These are phyloP conservation scores for Carlito syrichta DNA, from an alignment of 2,113 vertebrate genomes.

Conservation along the genomic window DNA sequence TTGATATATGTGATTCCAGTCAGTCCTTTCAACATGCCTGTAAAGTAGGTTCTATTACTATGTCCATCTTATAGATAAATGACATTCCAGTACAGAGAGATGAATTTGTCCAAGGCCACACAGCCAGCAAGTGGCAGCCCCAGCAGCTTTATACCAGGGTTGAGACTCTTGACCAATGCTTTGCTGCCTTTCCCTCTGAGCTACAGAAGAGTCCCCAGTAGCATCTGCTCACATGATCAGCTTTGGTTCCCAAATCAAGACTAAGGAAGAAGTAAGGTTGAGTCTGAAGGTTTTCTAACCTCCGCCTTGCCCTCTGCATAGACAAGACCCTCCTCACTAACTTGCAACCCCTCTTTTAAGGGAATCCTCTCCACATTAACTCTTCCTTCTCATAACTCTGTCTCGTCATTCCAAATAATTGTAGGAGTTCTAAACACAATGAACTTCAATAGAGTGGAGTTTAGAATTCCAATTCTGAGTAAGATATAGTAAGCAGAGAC, in stretches of 20 bases:
- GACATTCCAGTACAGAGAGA: too few species aligned
- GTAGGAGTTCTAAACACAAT: neutral
- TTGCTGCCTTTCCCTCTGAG: too few species aligned
- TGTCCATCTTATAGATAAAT: too few species aligned
- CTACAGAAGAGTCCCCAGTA: too few species aligned
- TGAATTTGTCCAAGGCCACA: too few species aligned
- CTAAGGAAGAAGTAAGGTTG: neutral
- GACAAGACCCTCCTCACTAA: neutral
- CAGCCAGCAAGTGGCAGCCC: too few species aligned
- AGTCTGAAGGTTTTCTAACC: neutral
- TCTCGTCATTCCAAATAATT: neutral
- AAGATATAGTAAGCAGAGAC: neutral
- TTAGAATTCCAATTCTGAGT: neutral
- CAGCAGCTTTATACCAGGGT: too few species aligned
- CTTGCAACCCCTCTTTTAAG: neutral
- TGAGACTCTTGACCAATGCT: too few species aligned
- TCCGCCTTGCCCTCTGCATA: neutral
- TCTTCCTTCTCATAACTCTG: neutral
- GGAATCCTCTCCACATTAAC: neutral
- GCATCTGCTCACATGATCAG: neutral
- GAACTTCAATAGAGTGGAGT: neutral
- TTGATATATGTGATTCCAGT: too few species aligned
- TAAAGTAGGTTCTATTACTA: too few species aligned
- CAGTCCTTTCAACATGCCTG: too few species aligned
- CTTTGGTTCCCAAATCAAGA: neutral